phyloP scores from a whole-genome alignment of 30 jellyfish, hydroid and myxozoan genomes.

The Turritopsis dohrnii region DNA sequence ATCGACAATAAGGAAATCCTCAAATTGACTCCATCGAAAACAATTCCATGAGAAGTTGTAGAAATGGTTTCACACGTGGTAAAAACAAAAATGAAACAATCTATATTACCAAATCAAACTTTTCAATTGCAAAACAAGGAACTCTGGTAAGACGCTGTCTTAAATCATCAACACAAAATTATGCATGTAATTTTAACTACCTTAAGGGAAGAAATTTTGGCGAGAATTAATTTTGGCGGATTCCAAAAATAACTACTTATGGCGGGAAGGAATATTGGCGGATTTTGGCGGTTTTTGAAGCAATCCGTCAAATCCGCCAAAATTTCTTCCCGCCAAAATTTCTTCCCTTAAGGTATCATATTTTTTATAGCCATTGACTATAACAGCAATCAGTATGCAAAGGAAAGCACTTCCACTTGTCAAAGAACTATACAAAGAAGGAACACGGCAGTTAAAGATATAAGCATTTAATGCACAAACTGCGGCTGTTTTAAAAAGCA shows the following conservation, averaged over 20 bases:
- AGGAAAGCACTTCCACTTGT: neutral
- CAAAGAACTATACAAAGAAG: neutral
- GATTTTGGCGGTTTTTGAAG: too few relatives aligned
- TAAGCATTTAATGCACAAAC: too few relatives aligned
- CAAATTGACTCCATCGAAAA: neutral
- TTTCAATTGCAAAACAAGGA: neutral
- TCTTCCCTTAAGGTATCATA: too few relatives aligned
- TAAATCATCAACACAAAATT: neutral
- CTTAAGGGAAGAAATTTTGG: too few relatives aligned
- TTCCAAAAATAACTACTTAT: too few relatives aligned
- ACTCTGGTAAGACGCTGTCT: neutral
- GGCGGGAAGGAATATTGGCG: too few relatives aligned
- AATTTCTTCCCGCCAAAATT: too few relatives aligned
- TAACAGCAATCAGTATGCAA: neutral
- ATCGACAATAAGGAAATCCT: neutral
- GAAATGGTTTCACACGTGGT: constrained; percentile 3
- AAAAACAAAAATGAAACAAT: neutral
- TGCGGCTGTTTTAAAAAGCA: too few relatives aligned
- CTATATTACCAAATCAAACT: neutral
- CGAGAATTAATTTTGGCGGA: too few relatives aligned
- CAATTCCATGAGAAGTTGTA: neutral
- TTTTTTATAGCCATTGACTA: neutral
- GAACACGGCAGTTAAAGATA: too few relatives aligned
- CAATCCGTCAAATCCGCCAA: too few relatives aligned
- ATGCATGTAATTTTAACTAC: neutral